phyloP scores from a whole-genome alignment of 1,140 invertebrate species.

The Druon quercuslanigerum region DNA sequence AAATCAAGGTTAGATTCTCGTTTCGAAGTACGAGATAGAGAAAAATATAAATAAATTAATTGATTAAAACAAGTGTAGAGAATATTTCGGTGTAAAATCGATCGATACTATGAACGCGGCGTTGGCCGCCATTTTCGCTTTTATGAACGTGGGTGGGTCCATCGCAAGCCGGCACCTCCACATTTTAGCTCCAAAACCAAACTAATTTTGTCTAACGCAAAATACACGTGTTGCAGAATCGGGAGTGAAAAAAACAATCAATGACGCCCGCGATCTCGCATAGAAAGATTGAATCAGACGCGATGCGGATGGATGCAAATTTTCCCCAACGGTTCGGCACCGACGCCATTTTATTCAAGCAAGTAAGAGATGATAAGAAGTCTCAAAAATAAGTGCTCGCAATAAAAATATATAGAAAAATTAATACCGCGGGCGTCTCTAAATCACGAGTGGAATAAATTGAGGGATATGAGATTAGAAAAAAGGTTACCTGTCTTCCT shows the following conservation, averaged over 20 bases:
- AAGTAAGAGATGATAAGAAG: not conserved
- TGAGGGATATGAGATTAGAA: not conserved
- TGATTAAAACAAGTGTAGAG: not conserved
- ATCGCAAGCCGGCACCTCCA: conserved; percentile 4
- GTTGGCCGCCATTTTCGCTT: conserved; percentile 30
- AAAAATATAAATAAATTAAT: not conserved
- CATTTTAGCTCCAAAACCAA: not conserved
- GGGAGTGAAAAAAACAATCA: not conserved
- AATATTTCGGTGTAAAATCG: not conserved
- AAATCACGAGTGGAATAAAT: conserved; percentile 3
- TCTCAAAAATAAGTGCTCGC: not conserved
- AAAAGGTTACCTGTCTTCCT: conserved; percentile 68
- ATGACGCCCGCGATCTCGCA: conserved; percentile 5
- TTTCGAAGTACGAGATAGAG: too few relatives aligned
- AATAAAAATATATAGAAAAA: not conserved
- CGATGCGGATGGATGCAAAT: conserved; percentile 5
- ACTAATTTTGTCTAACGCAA: not conserved
- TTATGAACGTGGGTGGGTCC: not conserved
- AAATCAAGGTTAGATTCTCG: not conserved
- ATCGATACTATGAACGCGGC: not conserved
- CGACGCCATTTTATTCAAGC: conserved; percentile 1
- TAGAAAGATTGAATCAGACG: not conserved
- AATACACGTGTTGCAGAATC: not conserved
- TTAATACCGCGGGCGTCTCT: conserved; percentile 10
- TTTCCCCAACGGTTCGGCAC: not conserved